Percentiles rank a stretch among this genome's conserved stretches.
phyloP scores from a whole-genome alignment of 2,113 vertebrate genomes.

The Leuciscus idus region DNA sequence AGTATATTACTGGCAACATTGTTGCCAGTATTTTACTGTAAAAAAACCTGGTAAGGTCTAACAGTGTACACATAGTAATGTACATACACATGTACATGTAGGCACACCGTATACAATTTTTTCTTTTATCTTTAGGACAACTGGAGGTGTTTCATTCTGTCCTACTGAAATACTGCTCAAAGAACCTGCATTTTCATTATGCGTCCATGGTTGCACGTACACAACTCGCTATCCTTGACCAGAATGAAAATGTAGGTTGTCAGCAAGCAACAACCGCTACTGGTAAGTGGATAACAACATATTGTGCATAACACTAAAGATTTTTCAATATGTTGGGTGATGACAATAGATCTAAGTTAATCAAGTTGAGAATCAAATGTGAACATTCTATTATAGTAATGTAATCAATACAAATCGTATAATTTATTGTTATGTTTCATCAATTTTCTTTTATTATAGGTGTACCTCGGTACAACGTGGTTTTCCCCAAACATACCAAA shows the following conservation, averaged over 20 bases:
- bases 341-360: background rate
- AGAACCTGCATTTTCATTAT: background rate
- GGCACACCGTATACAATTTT: background rate
- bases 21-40: too few species aligned
- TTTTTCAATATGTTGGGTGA: background rate
- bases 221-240: background rate
- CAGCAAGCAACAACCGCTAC: background rate
- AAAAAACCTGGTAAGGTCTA: too few species aligned
- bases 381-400: too few species aligned
- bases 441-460: too few species aligned
- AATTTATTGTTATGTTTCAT: too few species aligned
- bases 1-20: too few species aligned
- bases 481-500: too few species aligned
- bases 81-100: too few species aligned
- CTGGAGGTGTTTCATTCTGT: background rate
- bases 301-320: background rate
- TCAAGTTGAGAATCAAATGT: background rate
- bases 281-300: background rate
- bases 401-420: too few species aligned
- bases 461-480: too few species aligned
- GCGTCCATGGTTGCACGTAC: background rate
- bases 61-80: too few species aligned
- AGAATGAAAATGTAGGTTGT: background rate
- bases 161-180: background rate
- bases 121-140: background rate